phyloP scores from a whole-genome alignment of 2,113 vertebrate species.

The Scytalopus superciliaris region DNA sequence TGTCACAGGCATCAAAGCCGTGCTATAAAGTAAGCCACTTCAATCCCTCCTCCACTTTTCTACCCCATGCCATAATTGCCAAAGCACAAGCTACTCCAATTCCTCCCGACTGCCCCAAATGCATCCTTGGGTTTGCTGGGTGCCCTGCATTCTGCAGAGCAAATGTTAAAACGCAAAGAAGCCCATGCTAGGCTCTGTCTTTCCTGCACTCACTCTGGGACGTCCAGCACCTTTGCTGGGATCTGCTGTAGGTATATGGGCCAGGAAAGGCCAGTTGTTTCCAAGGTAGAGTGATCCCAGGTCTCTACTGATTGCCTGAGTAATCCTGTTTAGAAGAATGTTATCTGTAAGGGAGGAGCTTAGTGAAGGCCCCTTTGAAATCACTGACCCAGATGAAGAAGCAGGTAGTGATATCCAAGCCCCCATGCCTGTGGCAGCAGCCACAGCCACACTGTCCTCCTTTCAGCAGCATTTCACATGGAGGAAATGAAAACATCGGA shows the following conservation, averaged over 20 bases:
- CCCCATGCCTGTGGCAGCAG: not conserved
- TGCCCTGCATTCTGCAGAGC: not conserved
- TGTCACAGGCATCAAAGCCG: not conserved
- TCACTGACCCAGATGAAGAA: not conserved
- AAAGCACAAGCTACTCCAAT: fast-evolving
- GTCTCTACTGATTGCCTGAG: not conserved
- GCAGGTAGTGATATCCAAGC: not conserved
- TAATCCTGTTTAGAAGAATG: not conserved
- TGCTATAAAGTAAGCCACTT: not conserved
- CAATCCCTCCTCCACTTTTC: not conserved
- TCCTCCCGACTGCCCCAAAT: not conserved
- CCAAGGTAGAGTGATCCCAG: not conserved
- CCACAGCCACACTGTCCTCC: not conserved
- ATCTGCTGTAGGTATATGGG: not conserved
- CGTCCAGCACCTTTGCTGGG: not conserved
- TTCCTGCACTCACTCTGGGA: fast-evolving
- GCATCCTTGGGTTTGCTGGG: not conserved
- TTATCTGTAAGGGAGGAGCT: not conserved
- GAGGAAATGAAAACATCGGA: slow-evolving; percentile 51
- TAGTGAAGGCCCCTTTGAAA: not conserved
- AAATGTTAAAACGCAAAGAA: not conserved
- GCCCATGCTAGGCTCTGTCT: not conserved
- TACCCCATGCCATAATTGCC: fast-evolving
- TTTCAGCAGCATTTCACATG: slow-evolving; percentile 9
- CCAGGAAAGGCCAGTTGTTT: not conserved